Percentiles rank a stretch among this genome's conserved stretches.
Evolutionary conservation across 2,888 invertebrate genomes (phyloP).

Genomic region (Terebella lapidaria): DNA sequence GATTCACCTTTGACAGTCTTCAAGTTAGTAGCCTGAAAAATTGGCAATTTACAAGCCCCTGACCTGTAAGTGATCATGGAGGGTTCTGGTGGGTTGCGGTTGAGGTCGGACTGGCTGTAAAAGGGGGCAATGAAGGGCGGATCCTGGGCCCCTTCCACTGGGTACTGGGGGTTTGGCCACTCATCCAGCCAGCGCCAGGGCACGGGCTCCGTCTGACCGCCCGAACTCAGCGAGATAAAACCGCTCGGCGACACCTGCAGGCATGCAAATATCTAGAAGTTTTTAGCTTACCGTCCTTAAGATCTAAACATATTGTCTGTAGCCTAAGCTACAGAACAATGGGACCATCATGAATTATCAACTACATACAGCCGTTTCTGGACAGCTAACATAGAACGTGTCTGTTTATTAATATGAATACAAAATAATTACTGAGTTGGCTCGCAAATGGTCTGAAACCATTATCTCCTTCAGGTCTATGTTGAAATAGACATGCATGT

Average conservation of each 20-base stretch:
- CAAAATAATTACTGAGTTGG: too few species aligned
- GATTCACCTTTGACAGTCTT: too few species aligned
- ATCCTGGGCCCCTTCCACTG: not conserved
- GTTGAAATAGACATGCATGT: too few species aligned
- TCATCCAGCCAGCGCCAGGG: not conserved
- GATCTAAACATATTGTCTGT: not conserved
- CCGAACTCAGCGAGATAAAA: not conserved
- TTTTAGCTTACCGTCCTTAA: not conserved
- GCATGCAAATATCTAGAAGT: not conserved
- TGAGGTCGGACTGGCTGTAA: not conserved
- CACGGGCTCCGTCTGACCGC: not conserved
- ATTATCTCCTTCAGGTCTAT: too few species aligned
- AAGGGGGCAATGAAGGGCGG: slow-evolving; percentile 3
- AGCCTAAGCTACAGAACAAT: not conserved
- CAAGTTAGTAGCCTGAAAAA: too few species aligned
- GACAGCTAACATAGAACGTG: too few species aligned
- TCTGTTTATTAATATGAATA: too few species aligned
- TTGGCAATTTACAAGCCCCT: too few species aligned
- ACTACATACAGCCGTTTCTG: too few species aligned
- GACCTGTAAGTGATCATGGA: not conserved
- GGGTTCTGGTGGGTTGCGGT: not conserved
- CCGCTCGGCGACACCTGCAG: not conserved
- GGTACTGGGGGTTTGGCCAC: not conserved
- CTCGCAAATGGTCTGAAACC: too few species aligned
- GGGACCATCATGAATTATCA: too few species aligned